Conservation (phyloP, 2,888 invertebrate genomes). For the Chydorus sphaericus region DNA sequence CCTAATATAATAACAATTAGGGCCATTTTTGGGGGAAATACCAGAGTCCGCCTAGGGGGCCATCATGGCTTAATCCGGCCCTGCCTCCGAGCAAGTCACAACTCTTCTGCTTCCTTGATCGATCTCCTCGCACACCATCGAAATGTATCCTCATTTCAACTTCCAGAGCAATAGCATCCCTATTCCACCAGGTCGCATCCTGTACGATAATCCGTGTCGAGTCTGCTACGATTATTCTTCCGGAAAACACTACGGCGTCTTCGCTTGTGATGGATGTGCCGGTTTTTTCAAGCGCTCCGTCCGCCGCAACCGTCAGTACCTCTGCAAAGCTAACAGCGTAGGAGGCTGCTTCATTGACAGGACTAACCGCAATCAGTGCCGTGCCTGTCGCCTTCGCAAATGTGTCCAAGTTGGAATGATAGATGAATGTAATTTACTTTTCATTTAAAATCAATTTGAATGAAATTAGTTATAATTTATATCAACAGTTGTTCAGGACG, state of each 20-base stretch:
- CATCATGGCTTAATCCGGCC: too few species aligned
- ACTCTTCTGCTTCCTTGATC: too few species aligned
- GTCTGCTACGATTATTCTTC: slow-evolving; percentile 96
- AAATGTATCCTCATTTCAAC: too few species aligned
- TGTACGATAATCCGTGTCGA: slow-evolving; percentile 94
- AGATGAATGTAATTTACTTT: slow-evolving; percentile 48
- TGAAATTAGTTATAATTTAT: background rate
- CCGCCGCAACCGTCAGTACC: slow-evolving; percentile 82
- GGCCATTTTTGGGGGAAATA: too few species aligned
- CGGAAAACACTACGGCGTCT: slow-evolving; percentile 98
- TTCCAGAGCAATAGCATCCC: too few species aligned
- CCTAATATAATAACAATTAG: too few species aligned
- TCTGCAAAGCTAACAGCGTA: slow-evolving; percentile 83
- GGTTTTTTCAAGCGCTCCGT: slow-evolving; percentile 63
- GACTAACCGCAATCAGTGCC: slow-evolving; percentile 88
- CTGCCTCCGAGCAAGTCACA: too few species aligned
- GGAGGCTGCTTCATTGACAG: slow-evolving; percentile 85
- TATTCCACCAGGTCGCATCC: too few species aligned
- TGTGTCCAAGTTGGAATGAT: slow-evolving; percentile 92
- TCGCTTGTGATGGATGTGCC: slow-evolving; percentile 87
- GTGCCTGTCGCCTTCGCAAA: slow-evolving; percentile 79
- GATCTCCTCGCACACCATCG: too few species aligned
- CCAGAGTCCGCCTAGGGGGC: too few species aligned
- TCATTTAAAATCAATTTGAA: background rate
- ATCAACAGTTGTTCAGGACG: slow-evolving; percentile 87